These are phyloP conservation scores for Vanessa atalanta DNA, from an alignment of 1,140 invertebrate genomes.

Conservation along the genomic window DNA sequence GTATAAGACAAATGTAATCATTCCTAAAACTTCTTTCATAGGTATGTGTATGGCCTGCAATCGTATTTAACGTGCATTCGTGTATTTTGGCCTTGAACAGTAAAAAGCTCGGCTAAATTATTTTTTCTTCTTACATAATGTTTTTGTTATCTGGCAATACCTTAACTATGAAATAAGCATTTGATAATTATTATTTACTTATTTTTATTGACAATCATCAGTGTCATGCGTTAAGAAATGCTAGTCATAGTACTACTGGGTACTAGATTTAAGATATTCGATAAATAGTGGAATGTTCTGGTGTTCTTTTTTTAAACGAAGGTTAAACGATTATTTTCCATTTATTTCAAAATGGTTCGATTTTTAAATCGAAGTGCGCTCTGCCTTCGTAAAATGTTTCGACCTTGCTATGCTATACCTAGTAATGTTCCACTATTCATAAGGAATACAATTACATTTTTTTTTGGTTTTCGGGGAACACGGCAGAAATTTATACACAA, in stretches of 20 bases:
- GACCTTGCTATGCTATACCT: not conserved
- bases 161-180: constrained; percentile 25
- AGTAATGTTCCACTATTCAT: constrained; percentile 28
- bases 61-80: not conserved
- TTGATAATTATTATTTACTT: constrained; percentile 22
- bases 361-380: not conserved
- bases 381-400: not conserved
- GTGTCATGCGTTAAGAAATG: constrained; percentile 49
- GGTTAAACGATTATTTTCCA: not conserved
- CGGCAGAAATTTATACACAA: constrained; percentile 38
- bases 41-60: constrained; percentile 22
- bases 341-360: not conserved
- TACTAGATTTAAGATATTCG: constrained; percentile 60
- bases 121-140: not conserved
- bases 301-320: constrained; percentile 10
- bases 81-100: constrained; percentile 3
- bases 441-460: constrained; percentile 27
- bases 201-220: constrained; percentile 35
- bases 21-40: constrained; percentile 37
- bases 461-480: constrained; percentile 56
- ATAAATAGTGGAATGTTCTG: constrained; percentile 35
- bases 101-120: not conserved
- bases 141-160: constrained; percentile 11
- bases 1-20: constrained; percentile 41
- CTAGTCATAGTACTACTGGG: constrained; percentile 72